phyloP scores from a whole-genome alignment of 2,797 vertebrate genomes.

The Perodicticus potto region DNA sequence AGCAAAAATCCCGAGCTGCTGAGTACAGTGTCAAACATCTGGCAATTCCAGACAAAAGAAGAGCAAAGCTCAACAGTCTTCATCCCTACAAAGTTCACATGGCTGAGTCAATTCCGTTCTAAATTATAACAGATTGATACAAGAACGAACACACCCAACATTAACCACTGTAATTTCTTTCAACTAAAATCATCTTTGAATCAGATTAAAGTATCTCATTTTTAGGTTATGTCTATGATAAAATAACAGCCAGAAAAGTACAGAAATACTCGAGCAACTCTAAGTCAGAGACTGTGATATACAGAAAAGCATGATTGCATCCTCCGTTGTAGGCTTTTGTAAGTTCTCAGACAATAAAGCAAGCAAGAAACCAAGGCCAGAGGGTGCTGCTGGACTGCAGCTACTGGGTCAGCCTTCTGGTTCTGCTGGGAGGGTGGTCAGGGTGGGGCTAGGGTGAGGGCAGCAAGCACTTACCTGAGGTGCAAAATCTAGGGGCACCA shows the following conservation, averaged over 20 bases:
- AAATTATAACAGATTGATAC: neutral
- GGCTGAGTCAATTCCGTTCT: neutral
- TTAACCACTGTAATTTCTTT: neutral
- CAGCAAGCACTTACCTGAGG: neutral
- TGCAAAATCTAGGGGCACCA: neutral
- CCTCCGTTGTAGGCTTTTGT: neutral
- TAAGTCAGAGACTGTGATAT: neutral
- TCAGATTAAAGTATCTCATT: neutral
- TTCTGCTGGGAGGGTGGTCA: neutral
- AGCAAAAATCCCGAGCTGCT: neutral
- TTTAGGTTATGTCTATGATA: neutral
- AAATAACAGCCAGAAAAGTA: neutral
- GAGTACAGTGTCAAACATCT: neutral
- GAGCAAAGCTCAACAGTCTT: neutral
- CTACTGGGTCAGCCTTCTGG: neutral
- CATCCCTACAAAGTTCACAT: neutral
- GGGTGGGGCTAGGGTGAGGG: neutral
- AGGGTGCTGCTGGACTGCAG: neutral
- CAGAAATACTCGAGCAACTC: neutral
- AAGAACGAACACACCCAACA: neutral
- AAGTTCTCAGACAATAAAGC: neutral
- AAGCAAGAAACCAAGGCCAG: neutral
- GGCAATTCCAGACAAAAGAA: neutral
- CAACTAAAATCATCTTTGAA: constrained; percentile 8
- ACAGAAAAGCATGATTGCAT: neutral